Percentiles rank a stretch among this genome's conserved stretches.
Evolutionary conservation across 2,888 invertebrate genomes (phyloP).

Genomic region (Bembecia ichneumoniformis): DNA sequence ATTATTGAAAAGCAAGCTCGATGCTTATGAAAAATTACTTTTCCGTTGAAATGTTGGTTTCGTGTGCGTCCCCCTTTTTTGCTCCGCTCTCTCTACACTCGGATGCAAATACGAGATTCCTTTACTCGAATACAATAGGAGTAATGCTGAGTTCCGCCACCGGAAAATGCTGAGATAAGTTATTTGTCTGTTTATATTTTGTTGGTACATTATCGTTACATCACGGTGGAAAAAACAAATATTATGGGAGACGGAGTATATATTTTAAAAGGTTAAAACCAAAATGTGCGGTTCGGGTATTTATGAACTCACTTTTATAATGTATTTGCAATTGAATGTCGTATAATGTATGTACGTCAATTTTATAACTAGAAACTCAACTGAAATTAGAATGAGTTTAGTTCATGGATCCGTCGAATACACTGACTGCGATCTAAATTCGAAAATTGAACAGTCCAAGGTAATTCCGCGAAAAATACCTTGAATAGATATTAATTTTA

Average conservation of each 20-base stretch:
- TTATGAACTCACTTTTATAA: too few relatives aligned
- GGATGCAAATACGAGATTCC: slow-evolving; percentile 59
- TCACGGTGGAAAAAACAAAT: slow-evolving; percentile 6
- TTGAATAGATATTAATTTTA: too few relatives aligned
- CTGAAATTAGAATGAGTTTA: too few relatives aligned
- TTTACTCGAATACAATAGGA: slow-evolving; percentile 51
- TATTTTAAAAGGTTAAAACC: too few relatives aligned
- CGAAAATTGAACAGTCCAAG: too few relatives aligned
- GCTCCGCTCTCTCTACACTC: slow-evolving; percentile 33
- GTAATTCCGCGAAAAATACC: too few relatives aligned
- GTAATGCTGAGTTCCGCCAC: slow-evolving; percentile 43
- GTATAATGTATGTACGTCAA: too few relatives aligned
- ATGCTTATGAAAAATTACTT: slow-evolving; percentile 54
- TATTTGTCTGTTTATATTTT: slow-evolving; percentile 38
- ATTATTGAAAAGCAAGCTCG: slow-evolving; percentile 47
- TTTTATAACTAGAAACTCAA: too few relatives aligned
- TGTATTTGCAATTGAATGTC: too few relatives aligned
- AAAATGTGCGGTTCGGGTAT: too few relatives aligned
- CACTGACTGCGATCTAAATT: too few relatives aligned
- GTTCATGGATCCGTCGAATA: too few relatives aligned
- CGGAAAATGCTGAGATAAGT: slow-evolving; percentile 57
- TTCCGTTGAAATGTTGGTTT: slow-evolving; percentile 39
- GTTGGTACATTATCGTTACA: slow-evolving; percentile 4
- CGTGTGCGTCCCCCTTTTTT: slow-evolving; percentile 25
- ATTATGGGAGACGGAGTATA: not conserved